Evolutionary conservation across 2,888 invertebrate species (phyloP).

Genomic region (Erannis defoliaria): DNA sequence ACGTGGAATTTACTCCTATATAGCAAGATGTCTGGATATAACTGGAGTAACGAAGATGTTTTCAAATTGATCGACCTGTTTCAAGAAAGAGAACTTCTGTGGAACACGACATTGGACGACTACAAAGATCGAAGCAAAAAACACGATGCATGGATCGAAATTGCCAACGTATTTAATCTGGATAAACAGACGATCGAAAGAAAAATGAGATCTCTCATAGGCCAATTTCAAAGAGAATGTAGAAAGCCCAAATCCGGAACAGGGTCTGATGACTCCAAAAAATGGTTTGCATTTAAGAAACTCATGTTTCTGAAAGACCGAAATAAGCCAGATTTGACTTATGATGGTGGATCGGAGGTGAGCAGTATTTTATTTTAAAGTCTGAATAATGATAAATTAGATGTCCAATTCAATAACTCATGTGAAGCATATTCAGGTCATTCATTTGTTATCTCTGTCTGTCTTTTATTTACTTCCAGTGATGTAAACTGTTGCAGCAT

Average conservation of each 20-base stretch:
- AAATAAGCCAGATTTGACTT: constrained; percentile 20
- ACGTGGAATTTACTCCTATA: constrained; percentile 36
- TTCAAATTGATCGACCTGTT: constrained; percentile 49
- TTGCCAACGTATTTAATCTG: constrained; percentile 43
- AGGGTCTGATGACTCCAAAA: constrained; percentile 42
- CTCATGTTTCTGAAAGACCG: constrained; percentile 43
- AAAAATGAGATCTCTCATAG: constrained; percentile 40
- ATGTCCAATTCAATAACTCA: constrained; percentile 44
- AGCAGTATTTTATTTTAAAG: constrained; percentile 26
- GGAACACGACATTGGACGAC: constrained; percentile 46
- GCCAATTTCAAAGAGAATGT: constrained; percentile 40
- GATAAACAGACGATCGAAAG: constrained; percentile 43
- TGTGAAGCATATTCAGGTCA: constrained; percentile 48
- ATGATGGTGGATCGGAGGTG: constrained; percentile 1
- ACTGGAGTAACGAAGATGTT: constrained; percentile 42
- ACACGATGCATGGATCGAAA: constrained; percentile 50
- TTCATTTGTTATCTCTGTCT: constrained; percentile 40
- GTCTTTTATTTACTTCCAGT: too few species aligned
- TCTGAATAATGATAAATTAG: constrained; percentile 45
- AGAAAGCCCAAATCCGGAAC: constrained; percentile 43
- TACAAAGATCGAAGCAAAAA: constrained; percentile 50
- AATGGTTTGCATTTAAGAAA: constrained; percentile 48
- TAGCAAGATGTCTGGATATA: constrained; percentile 27
- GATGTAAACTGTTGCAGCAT: too few species aligned
- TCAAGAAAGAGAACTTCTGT: constrained; percentile 49